Evolutionary conservation across 2,888 invertebrate species (phyloP), one percentile per base, ranked within the genome.

Genomic region (Ashinkailepas kermadecensis): DNA sequence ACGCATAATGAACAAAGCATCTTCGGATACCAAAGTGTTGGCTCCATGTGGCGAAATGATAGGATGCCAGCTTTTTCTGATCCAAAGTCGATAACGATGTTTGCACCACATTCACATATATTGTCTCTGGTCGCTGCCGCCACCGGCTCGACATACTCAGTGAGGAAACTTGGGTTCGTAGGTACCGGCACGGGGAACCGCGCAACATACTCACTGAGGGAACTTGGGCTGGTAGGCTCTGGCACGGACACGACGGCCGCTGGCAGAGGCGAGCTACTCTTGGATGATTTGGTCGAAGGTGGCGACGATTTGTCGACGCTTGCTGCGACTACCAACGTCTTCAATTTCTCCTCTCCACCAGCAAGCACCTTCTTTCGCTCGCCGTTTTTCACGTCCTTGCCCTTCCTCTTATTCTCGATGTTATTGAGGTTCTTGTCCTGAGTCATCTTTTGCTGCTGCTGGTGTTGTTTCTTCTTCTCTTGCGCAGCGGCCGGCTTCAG

Each of bases 341-440:
- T 39, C 39, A 39, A 3, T 4, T 39, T 39, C 39, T 39, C 39
- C 67, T 67, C n/a, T 25, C 13, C 67, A 23, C 12, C 67, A 25
- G 4, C 0, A 7, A 7, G 10, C 8, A 4, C 13, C 54, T 54
- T 54, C 39, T 74, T 74, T 8, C 54, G 74, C 7, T 54, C 54
- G 21, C 39, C 54, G 21, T 7, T 18, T 23, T 54, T 74, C 18
- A 21, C 9, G 4, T 74, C 74, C 21, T 74, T 74, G 1, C 23
- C n/a, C 65, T n/a, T 54, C 54, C 18, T 21, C 54, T 54, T 54
- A 18, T 18, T 74, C 74, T 74, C 74, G 74, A 54, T 74, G 74
- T 23, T 74, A 54, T 74, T 74, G 39, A 74, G 54, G 74, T 74
- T 74, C 54, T 74, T 74, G 21, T 74, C 74, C 21, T 39, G 74